Evolutionary conservation across 2,113 vertebrate species (phyloP), one percentile per base, ranked within the genome.

Genomic region (Lepisosteus oculatus): DNA sequence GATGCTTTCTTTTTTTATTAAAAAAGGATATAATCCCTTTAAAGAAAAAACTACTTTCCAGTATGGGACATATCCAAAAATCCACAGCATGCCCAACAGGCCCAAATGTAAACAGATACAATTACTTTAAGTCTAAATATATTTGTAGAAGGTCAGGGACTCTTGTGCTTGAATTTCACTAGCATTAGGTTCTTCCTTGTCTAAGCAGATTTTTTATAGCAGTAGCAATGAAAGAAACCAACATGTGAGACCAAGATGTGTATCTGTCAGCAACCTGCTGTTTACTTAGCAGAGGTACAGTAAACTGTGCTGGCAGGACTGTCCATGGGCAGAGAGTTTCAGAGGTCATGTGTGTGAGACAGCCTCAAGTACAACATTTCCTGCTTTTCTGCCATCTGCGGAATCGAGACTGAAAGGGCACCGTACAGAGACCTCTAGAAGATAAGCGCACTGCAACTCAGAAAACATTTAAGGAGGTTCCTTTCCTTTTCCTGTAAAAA

Each of bases 231-330:
- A 14, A 59, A 43, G 51, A 3, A n/a, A 65, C 61, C 68, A 75
- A 65, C 55, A 77, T 75, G 62, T 77, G 71, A 80, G 69, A 73
- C 65, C 73, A 69, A 75, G 75, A 73, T 76, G 69, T 77, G 61
- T 65, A 72, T 43, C 17, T 43, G 41, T 42, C 57, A 3, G 57
- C 2, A 59, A 59, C 57, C 3, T 59, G 12, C 4, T 11, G 57
- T 59, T 59, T 59, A 13, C 57, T n/a, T 59, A 15, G 13, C 14
- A n/a, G 14, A 8, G 14, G 57, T 59, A 59, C 14, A 59, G 57
- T 59, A 59, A 13, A 3, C 9, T 15, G 14, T 11, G 57, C 5
- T 59, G 3, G 12, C 4, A 59, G 14, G 13, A 59, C 57, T 13
- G 47, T 13, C 57, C 57, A 11, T 13, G 57, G 57, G 57, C 4